Conservation (phyloP, 1,140 invertebrate genomes). For the Sitobion miscanthi region DNA sequence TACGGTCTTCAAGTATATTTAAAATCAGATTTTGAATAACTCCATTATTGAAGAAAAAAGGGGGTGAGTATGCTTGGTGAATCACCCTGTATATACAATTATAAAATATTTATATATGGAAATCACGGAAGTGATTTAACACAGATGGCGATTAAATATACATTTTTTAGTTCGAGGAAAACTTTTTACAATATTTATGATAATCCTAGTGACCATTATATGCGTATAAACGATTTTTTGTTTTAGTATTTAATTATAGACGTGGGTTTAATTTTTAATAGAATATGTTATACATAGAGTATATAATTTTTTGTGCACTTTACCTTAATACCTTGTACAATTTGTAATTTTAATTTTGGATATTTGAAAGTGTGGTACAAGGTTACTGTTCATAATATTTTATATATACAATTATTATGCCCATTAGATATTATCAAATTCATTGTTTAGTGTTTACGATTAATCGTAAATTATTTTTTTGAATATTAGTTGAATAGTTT, state of each 20-base stretch:
- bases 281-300: neutral
- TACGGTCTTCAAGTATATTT: no score
- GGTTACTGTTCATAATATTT: neutral
- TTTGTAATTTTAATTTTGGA: neutral
- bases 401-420: neutral
- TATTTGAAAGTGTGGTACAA: neutral
- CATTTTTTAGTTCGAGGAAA: neutral
- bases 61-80: no score
- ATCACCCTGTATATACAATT: no score
- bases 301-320: neutral
- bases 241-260: neutral
- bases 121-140: neutral
- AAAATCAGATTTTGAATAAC: no score
- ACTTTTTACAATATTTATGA: neutral
- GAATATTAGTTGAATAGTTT: neutral
- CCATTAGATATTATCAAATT: neutral
- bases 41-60: no score
- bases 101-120: neutral
- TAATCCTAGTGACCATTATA: neutral
- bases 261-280: neutral
- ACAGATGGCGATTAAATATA: neutral
- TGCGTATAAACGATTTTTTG: neutral
- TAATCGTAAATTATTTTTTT: neutral
- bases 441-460: constrained; percentile 7
- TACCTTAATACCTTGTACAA: neutral